These are phyloP conservation scores for Xenopus petersii DNA, from an alignment of 2,797 vertebrate species.

Conservation along the genomic window DNA sequence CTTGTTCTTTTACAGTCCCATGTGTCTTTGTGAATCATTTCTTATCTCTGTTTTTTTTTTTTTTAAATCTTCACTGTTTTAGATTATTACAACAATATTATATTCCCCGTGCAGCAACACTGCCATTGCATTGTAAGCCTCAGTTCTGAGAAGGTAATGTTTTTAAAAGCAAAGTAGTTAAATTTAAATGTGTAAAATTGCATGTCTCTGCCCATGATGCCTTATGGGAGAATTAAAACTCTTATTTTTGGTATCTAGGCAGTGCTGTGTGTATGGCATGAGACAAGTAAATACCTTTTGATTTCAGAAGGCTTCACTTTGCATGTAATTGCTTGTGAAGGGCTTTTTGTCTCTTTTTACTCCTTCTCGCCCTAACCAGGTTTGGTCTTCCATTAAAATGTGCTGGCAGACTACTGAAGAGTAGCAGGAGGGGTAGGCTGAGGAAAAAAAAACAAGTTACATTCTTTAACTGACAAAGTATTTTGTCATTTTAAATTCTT, in stretches of 20 bases:
- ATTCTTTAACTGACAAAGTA: not conserved
- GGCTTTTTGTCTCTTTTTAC: too few relatives aligned
- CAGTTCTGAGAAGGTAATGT: not conserved
- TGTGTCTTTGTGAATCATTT: conserved; percentile 41
- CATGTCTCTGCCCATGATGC: too few relatives aligned
- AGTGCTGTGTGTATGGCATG: too few relatives aligned
- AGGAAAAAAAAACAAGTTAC: not conserved
- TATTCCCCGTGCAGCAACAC: not conserved
- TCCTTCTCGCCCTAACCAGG: too few relatives aligned
- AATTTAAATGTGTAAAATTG: not conserved
- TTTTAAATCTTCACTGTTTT: conserved; percentile 3
- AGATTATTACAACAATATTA: conserved; percentile 20
- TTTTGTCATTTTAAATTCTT: not conserved
- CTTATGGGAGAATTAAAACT: too few relatives aligned
- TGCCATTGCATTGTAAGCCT: not conserved
- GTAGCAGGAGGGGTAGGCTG: not conserved
- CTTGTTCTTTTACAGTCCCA: conserved; percentile 40
- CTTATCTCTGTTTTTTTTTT: conserved; percentile 19
- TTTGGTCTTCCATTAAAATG: not conserved
- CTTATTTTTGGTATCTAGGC: too few relatives aligned
- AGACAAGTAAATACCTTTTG: too few relatives aligned
- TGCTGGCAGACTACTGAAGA: not conserved
- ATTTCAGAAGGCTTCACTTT: too few relatives aligned
- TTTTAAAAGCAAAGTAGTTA: not conserved
- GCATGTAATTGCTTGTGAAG: too few relatives aligned